These are phyloP conservation scores for Linyphia triangularis DNA, from an alignment of 2,888 invertebrate species.

Conservation along the genomic window DNA sequence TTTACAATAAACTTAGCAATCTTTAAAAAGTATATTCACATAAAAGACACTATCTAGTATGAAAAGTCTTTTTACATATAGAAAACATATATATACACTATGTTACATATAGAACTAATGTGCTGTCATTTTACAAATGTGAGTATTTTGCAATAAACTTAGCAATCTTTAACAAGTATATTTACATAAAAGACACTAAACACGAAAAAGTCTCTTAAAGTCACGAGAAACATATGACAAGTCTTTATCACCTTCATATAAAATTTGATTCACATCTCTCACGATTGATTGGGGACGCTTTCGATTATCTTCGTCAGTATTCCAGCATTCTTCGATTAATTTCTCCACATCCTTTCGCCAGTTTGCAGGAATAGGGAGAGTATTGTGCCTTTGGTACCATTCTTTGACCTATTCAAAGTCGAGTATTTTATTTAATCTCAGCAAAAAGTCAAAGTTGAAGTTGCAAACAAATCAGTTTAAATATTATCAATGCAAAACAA, in stretches of 20 bases:
- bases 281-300: slow-evolving; percentile 91
- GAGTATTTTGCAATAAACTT: too few relatives aligned
- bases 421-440: not conserved
- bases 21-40: too few relatives aligned
- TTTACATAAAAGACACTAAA: not conserved
- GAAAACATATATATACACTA: too few relatives aligned
- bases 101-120: too few relatives aligned
- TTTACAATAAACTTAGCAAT: too few relatives aligned
- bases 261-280: slow-evolving; percentile 89
- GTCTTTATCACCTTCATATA: slow-evolving; percentile 84
- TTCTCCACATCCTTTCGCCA: slow-evolving; percentile 88
- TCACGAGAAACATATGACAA: not conserved
- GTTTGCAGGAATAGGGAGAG: slow-evolving; percentile 84
- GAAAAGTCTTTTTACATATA: too few relatives aligned
- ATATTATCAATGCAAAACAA: not conserved
- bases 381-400: slow-evolving; percentile 82
- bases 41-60: too few relatives aligned
- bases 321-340: slow-evolving; percentile 80
- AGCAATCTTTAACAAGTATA: too few relatives aligned
- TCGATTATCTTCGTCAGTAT: slow-evolving; percentile 80
- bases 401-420: slow-evolving; percentile 48
- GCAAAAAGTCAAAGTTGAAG: too few relatives aligned
- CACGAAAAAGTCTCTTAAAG: not conserved
- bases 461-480: too few relatives aligned
- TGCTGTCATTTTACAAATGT: too few relatives aligned